Percentiles rank a stretch among this genome's conserved stretches.
Evolutionary conservation across 2,888 invertebrate species (phyloP).

Genomic region (Tupiocoris notatus): DNA sequence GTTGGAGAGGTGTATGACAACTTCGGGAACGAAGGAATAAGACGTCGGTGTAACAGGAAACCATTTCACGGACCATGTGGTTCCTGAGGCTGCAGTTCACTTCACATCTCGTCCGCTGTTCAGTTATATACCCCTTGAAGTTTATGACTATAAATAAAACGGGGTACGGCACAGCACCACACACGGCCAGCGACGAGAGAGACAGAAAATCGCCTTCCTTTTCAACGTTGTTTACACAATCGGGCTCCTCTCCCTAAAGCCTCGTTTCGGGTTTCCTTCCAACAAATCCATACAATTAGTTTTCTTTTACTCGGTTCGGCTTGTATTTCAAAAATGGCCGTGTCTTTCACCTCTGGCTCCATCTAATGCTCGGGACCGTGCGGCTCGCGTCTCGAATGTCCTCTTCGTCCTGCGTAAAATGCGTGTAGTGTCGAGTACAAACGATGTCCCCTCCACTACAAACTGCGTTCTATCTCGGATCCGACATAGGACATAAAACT

Average conservation of each 20-base stretch:
- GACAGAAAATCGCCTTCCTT: slow-evolving; percentile 21
- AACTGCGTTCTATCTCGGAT: background rate
- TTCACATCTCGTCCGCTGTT: background rate
- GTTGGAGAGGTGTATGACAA: too few species aligned
- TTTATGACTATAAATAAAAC: slow-evolving; percentile 24
- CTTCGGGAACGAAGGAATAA: too few species aligned
- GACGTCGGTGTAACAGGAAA: background rate
- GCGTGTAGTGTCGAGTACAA: background rate
- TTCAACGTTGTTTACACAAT: slow-evolving; percentile 39
- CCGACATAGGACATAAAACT: background rate
- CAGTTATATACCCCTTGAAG: background rate
- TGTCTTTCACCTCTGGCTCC: background rate
- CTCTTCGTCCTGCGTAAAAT: background rate
- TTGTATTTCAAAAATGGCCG: slow-evolving; percentile 38
- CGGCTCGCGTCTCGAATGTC: background rate
- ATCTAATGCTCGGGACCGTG: too few species aligned
- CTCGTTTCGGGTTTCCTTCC: slow-evolving; percentile 33
- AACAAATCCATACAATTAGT: slow-evolving; percentile 43
- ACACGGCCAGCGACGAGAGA: too few species aligned
- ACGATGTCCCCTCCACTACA: background rate
- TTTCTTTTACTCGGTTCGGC: slow-evolving; percentile 36
- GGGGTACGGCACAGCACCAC: too few species aligned
- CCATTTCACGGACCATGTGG: background rate
- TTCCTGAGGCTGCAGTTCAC: background rate
- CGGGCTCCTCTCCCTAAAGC: slow-evolving; percentile 9